Evolutionary conservation across 2,113 vertebrate species (phyloP), one percentile per base, ranked within the genome.

Genomic region (Pseudorasbora parva): DNA sequence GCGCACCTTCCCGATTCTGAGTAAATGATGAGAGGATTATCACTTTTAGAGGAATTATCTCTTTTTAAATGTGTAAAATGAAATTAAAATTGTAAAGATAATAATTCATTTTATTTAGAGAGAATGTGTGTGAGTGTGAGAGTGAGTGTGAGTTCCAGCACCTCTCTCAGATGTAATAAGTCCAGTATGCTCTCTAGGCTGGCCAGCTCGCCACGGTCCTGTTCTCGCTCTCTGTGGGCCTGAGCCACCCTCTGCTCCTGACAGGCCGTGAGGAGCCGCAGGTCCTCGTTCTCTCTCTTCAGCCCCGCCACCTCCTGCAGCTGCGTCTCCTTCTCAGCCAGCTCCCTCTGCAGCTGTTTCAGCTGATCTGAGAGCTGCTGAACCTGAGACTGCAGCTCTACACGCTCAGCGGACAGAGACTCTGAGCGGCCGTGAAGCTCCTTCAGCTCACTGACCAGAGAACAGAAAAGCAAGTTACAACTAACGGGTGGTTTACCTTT

Each of bases 181-280:
- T 92, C 89, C 86, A 97, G 90, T 71, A 95, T 68, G 17, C 91
- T 94, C 93, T 98, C 96, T 89, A 98, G 89, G 81, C 93, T 78
- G 76, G 30, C 91, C 77, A 96, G 88, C 91, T 98, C 96, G 2
- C 88, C 81, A 74, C 90, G 94, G 84, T 91, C 94, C 92, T 93
- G 92, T 84, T 96, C 92, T 86, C 94, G 91, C 90, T 97, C 95
- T 79, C 93, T 91, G 82, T 79, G 86, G 92, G 90, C 94, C 72
- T 95, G 93, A 75, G 92, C 90, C 30, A 96, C 74, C 51, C 27
- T 83, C 89, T 95, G 93, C 72, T 93, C 93, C 85, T 97, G 96
- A 78, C 88, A 88, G 82, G 89, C 88, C 59, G 85, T 90, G 85
- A 94, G 89, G 0, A 87, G 88, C 72, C 90, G 95, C 84, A 97